phyloP scores from a whole-genome alignment of 2,888 invertebrate species.

The Caradrina kadenii region DNA sequence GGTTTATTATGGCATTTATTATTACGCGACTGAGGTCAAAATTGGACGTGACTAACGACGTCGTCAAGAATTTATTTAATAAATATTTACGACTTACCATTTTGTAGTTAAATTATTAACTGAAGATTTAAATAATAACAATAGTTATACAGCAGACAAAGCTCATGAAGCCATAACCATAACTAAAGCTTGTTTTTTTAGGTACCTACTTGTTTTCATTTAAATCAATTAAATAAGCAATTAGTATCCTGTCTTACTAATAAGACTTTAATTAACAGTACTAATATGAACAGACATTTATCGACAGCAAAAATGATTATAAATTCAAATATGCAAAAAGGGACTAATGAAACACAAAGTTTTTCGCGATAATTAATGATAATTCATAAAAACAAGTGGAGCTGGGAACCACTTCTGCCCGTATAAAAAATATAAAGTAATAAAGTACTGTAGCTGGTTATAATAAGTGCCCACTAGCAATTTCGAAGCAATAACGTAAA shows the following conservation, averaged over 20 bases:
- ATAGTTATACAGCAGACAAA: background rate
- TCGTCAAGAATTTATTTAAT: conserved; percentile 33
- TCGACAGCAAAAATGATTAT: conserved; percentile 35
- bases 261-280: conserved; percentile 24
- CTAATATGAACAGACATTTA: conserved; percentile 37
- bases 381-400: conserved; percentile 46
- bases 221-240: conserved; percentile 9
- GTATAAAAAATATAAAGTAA: conserved; percentile 46
- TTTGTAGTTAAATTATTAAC: conserved; percentile 21
- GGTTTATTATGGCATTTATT: conserved; percentile 46
- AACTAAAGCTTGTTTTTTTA: background rate
- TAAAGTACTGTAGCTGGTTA: conserved; percentile 52
- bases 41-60: conserved; percentile 26
- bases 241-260: conserved; percentile 12
- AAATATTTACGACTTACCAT: conserved; percentile 29
- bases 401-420: conserved; percentile 26
- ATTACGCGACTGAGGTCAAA: conserved; percentile 21
- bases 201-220: background rate
- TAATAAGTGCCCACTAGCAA: conserved; percentile 60
- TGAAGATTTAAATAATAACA: background rate
- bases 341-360: conserved; percentile 27
- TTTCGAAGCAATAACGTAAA: conserved; percentile 74
- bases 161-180: background rate
- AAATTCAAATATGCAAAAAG: conserved; percentile 44
- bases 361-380: conserved; percentile 37